Base-by-base conservation (phyloP, 2,113 vertebrate species). In the Lophius piscatorius region DNA sequence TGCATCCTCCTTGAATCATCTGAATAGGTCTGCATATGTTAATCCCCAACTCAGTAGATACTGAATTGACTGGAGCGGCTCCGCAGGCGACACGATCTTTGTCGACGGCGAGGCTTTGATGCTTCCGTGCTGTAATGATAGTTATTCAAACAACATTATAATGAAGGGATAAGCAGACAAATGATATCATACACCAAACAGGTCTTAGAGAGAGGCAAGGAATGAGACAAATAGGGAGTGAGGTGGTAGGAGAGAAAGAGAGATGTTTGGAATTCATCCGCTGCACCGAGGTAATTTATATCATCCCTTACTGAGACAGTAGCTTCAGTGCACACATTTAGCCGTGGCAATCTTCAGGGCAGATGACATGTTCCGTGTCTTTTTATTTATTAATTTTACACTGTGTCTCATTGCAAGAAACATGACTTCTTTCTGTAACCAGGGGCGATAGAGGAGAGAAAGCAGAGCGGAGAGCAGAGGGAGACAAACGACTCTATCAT, bases 301-400 rank as follows among this genome's bases (percentile, higher is more conserved):
- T 80, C 80, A 73, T 77, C 78, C 65, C 73, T 69, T 69, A 76
- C 54, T 74, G 74, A 87, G 72, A 74, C 82, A 60, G 74, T 80
- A 82, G 84, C 81, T 83, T 70, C 78, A 74, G 70, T 67, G 66
- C 23, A 22, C 47, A 70, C 76, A 74, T 87, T 90, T 88, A 85
- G 87, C 82, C 76, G 58, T 83, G 82, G 83, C 83, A 88, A 85
- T 88, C 87, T 87, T 87, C 85, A 76, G 85, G 84, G 85, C 88
- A 87, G 81, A 88, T 79, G 87, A 85, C 82, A 86, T 72, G 83
- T 83, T 78, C 76, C 24, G 7, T 82, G 81, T 76, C 83, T 63
- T 78, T 85, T 90, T 90, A 87, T 87, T 85, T 88, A 88, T 88
- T 84, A 82, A 87, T 88, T 87, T 87, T 87, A 90, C 87, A 88